A percentile compares a stretch with the other conserved stretches of the same genome.
phyloP scores from a whole-genome alignment of 2,888 invertebrate species.

The Omphaloscelis lunosa region DNA sequence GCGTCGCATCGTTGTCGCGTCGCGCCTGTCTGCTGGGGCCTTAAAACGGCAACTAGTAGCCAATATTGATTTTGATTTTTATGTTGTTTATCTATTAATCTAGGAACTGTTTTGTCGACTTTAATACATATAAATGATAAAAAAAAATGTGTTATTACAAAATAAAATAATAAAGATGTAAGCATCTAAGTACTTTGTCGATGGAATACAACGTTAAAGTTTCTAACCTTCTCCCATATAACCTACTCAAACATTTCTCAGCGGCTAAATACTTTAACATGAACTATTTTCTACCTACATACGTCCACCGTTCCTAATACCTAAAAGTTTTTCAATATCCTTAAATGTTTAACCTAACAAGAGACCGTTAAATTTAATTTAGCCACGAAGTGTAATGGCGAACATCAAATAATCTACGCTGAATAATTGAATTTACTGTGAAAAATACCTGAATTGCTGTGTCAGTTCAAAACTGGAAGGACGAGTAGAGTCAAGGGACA shows the following conservation, averaged over 20 bases:
- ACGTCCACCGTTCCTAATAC: background rate
- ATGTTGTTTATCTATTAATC: background rate
- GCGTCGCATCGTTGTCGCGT: background rate
- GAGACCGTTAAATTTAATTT: slow-evolving; percentile 8
- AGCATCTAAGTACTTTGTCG: background rate
- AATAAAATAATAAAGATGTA: background rate
- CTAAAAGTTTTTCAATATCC: background rate
- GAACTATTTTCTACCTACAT: background rate
- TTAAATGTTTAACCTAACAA: background rate
- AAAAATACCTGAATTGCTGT: slow-evolving; percentile 11
- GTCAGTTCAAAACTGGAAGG: slow-evolving; percentile 12
- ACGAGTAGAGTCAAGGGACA: slow-evolving; percentile 10
- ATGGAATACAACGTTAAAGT: background rate
- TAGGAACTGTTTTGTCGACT: background rate
- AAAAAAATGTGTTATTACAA: background rate
- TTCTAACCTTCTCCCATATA: background rate
- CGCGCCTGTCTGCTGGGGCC: background rate
- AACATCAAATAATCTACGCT: slow-evolving; percentile 29
- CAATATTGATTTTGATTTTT: background rate
- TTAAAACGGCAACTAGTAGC: background rate
- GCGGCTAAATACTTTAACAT: background rate
- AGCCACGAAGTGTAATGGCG: background rate
- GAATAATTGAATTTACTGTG: slow-evolving; percentile 34
- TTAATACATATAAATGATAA: no score
- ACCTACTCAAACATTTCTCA: background rate